Conservation (phyloP, 2,797 vertebrate genomes). For the Tenualosa ilisha region DNA sequence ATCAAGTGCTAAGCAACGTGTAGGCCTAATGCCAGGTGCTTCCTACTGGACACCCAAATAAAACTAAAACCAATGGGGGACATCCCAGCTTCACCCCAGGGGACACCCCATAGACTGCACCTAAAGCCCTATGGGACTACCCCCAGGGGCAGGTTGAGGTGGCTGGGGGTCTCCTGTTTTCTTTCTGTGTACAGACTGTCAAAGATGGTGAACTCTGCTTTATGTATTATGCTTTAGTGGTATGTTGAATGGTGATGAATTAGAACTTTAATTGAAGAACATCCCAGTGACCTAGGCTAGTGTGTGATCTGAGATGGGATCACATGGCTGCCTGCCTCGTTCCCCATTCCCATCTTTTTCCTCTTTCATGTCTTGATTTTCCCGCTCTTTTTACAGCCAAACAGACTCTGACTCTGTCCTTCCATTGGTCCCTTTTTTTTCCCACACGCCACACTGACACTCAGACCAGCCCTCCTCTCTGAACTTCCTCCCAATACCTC, state of each 20-base stretch:
- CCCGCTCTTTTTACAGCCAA: slow-evolving; percentile 31
- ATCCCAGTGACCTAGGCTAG: background rate
- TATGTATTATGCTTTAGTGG: background rate
- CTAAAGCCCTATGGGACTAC: background rate
- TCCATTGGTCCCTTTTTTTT: slow-evolving; percentile 57
- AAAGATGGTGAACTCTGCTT: background rate
- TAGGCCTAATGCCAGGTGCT: background rate
- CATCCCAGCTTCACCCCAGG: background rate
- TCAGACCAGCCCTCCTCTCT: slow-evolving; percentile 26
- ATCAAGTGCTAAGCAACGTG: background rate
- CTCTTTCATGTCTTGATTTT: background rate
- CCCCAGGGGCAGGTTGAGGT: background rate
- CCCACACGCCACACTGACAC: slow-evolving; percentile 36
- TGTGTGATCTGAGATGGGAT: background rate
- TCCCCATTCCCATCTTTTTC: background rate
- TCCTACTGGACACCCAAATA: background rate
- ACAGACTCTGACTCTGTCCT: slow-evolving; percentile 32
- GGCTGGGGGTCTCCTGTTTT: background rate
- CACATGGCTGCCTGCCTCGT: background rate
- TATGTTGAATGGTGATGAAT: background rate
- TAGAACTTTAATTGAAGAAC: background rate
- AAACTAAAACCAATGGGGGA: background rate
- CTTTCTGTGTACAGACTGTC: background rate
- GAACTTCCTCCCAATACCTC: background rate
- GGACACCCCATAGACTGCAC: background rate